phyloP scores from a whole-genome alignment of 2,113 vertebrate species.

The Australoheros scitulus region DNA sequence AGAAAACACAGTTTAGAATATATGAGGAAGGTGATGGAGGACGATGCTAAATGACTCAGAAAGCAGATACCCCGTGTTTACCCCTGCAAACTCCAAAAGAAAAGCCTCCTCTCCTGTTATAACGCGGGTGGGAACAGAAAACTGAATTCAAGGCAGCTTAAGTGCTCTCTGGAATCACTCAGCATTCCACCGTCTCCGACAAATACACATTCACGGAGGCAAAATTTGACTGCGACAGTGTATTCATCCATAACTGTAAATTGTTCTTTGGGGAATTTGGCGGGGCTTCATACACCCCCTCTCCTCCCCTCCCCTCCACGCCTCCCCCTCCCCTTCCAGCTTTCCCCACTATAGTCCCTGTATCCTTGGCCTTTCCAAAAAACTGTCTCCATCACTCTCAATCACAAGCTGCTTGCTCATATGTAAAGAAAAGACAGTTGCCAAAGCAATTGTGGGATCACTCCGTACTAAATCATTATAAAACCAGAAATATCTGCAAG shows the following conservation, averaged over 20 bases:
- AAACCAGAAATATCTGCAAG: slow-evolving; percentile 21
- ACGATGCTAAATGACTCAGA: slow-evolving; percentile 68
- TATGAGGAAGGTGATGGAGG: slow-evolving; percentile 62
- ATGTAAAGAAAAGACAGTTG: slow-evolving; percentile 26
- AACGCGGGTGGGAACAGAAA: slow-evolving; percentile 62
- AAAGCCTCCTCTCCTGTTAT: slow-evolving; percentile 65
- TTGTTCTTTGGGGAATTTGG: slow-evolving; percentile 76
- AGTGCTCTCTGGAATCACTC: slow-evolving; percentile 78
- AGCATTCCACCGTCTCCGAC: slow-evolving; percentile 63
- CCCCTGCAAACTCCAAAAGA: slow-evolving; percentile 56
- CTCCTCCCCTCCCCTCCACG: neutral
- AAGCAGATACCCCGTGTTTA: slow-evolving; percentile 73
- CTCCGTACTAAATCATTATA: slow-evolving; percentile 11
- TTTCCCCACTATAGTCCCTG: slow-evolving; percentile 29
- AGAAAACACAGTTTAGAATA: slow-evolving; percentile 69
- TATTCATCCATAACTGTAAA: slow-evolving; percentile 79
- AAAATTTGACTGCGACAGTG: slow-evolving; percentile 71
- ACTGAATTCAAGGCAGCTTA: slow-evolving; percentile 74
- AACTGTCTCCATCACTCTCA: slow-evolving; percentile 62
- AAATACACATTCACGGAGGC: slow-evolving; percentile 42
- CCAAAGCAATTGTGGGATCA: slow-evolving; percentile 31
- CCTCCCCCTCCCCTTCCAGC: slow-evolving; percentile 6
- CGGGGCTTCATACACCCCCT: slow-evolving; percentile 34
- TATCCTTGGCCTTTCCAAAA: slow-evolving; percentile 50
- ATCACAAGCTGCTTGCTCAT: slow-evolving; percentile 41